A percentile compares a stretch with the other conserved stretches of the same genome.
Conservation (phyloP, 2,797 vertebrate species). For the Chloroceryle amazona region DNA sequence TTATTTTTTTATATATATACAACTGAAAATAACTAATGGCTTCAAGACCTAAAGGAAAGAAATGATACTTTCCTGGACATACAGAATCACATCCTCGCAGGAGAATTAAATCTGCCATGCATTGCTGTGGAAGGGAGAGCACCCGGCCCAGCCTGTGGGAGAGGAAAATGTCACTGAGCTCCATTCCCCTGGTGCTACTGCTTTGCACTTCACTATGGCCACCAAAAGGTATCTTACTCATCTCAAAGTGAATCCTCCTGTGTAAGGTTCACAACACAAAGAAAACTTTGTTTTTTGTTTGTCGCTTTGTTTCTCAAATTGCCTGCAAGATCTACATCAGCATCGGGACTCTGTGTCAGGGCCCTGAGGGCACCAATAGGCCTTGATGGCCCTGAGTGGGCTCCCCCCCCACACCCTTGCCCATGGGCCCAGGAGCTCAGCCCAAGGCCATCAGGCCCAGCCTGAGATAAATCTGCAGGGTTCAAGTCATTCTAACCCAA, state of each 20-base stretch:
- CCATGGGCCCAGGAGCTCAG: not conserved
- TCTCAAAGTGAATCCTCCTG: not conserved
- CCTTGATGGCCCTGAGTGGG: not conserved
- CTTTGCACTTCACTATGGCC: not conserved
- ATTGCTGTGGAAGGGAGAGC: not conserved
- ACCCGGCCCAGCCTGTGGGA: not conserved
- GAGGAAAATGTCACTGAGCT: not conserved
- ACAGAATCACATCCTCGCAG: not conserved
- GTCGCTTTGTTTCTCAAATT: not conserved
- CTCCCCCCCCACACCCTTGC: not conserved
- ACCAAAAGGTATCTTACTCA: not conserved
- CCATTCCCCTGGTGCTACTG: not conserved
- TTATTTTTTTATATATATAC: not conserved
- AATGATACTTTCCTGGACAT: not conserved
- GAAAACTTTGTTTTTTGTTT: not conserved
- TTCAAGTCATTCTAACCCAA: not conserved
- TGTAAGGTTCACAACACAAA: fast-evolving
- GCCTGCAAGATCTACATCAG: not conserved
- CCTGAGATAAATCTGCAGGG: not conserved
- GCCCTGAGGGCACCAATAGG: not conserved
- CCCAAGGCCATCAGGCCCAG: not conserved
- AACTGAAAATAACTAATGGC: not conserved
- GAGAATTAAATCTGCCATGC: not conserved
- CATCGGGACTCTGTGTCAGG: not conserved
- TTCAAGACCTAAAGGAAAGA: not conserved